Percentiles rank a stretch among this genome's conserved stretches.
phyloP scores from a whole-genome alignment of 2,888 invertebrate species.

The Caenorhabditis japonica region DNA sequence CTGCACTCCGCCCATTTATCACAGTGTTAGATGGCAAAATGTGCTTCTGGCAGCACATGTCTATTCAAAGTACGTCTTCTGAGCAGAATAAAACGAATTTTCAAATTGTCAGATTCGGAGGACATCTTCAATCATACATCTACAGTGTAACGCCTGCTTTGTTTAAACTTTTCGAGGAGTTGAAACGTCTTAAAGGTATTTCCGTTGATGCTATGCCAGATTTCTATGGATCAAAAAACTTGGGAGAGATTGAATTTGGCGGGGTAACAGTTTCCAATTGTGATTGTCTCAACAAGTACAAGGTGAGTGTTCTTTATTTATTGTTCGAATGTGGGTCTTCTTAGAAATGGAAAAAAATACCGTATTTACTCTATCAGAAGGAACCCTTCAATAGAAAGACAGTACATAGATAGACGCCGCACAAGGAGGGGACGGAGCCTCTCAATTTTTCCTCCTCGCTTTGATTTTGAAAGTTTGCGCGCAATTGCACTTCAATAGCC shows the following conservation, averaged over 20 bases:
- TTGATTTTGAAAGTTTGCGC: too few species aligned
- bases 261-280: slow-evolving; percentile 33
- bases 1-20: slow-evolving; percentile 27
- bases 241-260: slow-evolving; percentile 28
- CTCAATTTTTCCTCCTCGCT: too few species aligned
- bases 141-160: slow-evolving; percentile 3
- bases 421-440: too few species aligned
- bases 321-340: too few species aligned
- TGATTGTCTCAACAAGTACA: slow-evolving; percentile 34
- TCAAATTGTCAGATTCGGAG: slow-evolving; percentile 16
- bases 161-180: slow-evolving; percentile 14
- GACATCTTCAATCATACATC: slow-evolving; percentile 24
- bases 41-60: slow-evolving; percentile 12
- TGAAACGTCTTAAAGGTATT: slow-evolving; percentile 16
- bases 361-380: too few species aligned
- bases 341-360: too few species aligned
- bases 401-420: too few species aligned
- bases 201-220: slow-evolving; percentile 23
- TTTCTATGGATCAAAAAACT: slow-evolving; percentile 6
- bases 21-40: slow-evolving; percentile 27
- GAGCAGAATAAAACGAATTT: neutral
- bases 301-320: slow-evolving; percentile 7
- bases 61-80: slow-evolving; percentile 10
- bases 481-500: too few species aligned
- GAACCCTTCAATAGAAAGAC: too few species aligned